phyloP scores from a whole-genome alignment of 2,888 invertebrate species.

The Caenorhabditis drosophilae region DNA sequence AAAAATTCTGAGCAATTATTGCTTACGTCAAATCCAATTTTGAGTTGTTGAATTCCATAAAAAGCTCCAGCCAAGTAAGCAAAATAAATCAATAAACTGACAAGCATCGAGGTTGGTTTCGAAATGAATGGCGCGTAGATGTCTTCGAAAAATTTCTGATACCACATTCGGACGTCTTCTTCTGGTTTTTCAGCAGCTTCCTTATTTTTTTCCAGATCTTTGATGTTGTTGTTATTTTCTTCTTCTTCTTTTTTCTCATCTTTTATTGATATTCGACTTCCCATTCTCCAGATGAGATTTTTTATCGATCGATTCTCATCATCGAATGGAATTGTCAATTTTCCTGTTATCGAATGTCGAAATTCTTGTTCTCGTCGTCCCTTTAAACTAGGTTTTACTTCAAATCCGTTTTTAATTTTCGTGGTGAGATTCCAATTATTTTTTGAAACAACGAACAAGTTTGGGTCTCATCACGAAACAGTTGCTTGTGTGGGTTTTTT shows the following conservation, averaged over 20 bases:
- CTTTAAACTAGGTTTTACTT: no score
- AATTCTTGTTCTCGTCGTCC: conserved; percentile 52
- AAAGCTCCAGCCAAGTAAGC: conserved; percentile 41
- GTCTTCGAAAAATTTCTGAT: conserved; percentile 61
- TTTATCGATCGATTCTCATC: conserved; percentile 8
- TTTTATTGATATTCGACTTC: conserved; percentile 10
- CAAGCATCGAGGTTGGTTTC: conserved; percentile 17
- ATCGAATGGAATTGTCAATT: conserved; percentile 30
- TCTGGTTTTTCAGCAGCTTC: conserved; percentile 11
- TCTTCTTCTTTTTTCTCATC: conserved; percentile 16
- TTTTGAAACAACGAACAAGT: no score
- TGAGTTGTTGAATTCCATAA: conserved; percentile 45
- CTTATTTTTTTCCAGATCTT: no score
- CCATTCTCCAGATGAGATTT: conserved; percentile 20
- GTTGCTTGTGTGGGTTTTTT: no score
- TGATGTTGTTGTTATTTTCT: conserved; percentile 26
- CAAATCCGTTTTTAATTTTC: no score
- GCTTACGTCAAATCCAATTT: conserved; percentile 61
- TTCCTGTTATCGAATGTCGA: conserved; percentile 44
- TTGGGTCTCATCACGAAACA: no score
- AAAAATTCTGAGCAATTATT: no score
- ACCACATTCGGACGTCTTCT: conserved; percentile 46
- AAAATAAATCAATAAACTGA: conserved; percentile 40
- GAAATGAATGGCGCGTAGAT: conserved; percentile 51
- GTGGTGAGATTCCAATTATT: no score